A percentile compares a stretch with the other conserved stretches of the same genome.
These are phyloP conservation scores for Cygnus buccinator DNA, from an alignment of 2,113 vertebrate genomes.

Conservation along the genomic window DNA sequence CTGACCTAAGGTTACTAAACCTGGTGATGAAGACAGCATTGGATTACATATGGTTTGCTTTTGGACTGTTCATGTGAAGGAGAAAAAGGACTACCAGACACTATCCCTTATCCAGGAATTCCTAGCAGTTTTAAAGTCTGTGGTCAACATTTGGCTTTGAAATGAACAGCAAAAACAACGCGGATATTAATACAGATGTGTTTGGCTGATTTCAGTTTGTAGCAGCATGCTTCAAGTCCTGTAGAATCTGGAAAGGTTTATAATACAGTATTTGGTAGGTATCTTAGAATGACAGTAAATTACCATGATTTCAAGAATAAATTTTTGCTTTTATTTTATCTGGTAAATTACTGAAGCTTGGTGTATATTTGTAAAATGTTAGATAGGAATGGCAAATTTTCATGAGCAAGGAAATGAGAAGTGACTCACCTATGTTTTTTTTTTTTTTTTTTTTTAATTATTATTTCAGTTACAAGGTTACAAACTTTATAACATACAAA, in stretches of 20 bases:
- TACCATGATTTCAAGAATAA: neutral
- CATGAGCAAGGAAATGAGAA: neutral
- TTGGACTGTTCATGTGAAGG: neutral
- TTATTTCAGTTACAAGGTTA: neutral
- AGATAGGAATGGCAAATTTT: neutral
- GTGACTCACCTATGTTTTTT: neutral
- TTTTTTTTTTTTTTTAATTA: neutral
- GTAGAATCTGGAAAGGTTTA: neutral
- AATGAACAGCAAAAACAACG: neutral
- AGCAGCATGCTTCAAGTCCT: neutral
- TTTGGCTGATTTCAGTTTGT: neutral
- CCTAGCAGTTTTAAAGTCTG: neutral
- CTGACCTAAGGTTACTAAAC: neutral
- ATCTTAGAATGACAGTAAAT: neutral
- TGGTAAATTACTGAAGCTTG: neutral
- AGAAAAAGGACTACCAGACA: neutral
- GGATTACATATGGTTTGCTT: neutral
- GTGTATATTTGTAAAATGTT: neutral
- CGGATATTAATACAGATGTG: neutral
- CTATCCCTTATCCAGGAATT: neutral
- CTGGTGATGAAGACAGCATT: neutral
- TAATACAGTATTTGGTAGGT: neutral
- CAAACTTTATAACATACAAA: neutral
- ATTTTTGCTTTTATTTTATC: neutral
- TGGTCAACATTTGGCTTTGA: neutral